Conservation (phyloP, 2,113 vertebrate genomes). For the Lepisosteus oculatus region DNA sequence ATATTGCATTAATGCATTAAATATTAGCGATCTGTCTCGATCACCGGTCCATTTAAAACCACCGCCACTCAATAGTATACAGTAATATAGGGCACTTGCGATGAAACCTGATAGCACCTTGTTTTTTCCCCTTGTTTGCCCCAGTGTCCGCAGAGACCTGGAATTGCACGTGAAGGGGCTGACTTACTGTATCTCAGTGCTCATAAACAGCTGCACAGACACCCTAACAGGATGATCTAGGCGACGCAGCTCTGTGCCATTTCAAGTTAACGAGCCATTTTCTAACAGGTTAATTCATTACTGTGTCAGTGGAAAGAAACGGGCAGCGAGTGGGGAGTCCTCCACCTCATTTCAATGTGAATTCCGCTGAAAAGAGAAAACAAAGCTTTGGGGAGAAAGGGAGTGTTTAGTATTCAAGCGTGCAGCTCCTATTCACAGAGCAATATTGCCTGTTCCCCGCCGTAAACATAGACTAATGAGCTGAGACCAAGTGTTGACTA, state of each 20-base stretch:
- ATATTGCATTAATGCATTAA: slow-evolving; percentile 7
- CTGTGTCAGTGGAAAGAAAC: slow-evolving; percentile 29
- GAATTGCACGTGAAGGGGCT: slow-evolving; percentile 28
- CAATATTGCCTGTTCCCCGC: slow-evolving; percentile 25
- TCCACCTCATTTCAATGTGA: slow-evolving; percentile 48
- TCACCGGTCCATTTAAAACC: slow-evolving; percentile 29
- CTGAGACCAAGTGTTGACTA: slow-evolving; percentile 31
- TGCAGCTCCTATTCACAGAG: slow-evolving; percentile 24
- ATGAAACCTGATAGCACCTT: slow-evolving; percentile 35
- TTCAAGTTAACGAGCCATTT: background rate
- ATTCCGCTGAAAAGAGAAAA: slow-evolving; percentile 52
- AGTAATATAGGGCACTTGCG: slow-evolving; percentile 23
- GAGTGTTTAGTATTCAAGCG: slow-evolving; percentile 46
- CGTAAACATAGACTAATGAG: slow-evolving; percentile 44
- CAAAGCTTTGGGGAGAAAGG: slow-evolving; percentile 47
- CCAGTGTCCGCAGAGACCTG: slow-evolving; percentile 27
- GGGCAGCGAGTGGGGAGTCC: slow-evolving; percentile 43
- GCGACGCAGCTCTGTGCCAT: background rate
- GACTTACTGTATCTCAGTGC: slow-evolving; percentile 33
- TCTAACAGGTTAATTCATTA: background rate
- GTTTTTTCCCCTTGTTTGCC: slow-evolving; percentile 32
- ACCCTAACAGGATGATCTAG: slow-evolving; percentile 22
- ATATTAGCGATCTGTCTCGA: slow-evolving; percentile 16
- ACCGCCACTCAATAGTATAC: slow-evolving; percentile 24
- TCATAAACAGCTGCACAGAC: slow-evolving; percentile 36